Percentiles rank a stretch among this genome's conserved stretches.
Conservation (phyloP, 2,113 vertebrate genomes). For the Gymnocephalus cernua region DNA sequence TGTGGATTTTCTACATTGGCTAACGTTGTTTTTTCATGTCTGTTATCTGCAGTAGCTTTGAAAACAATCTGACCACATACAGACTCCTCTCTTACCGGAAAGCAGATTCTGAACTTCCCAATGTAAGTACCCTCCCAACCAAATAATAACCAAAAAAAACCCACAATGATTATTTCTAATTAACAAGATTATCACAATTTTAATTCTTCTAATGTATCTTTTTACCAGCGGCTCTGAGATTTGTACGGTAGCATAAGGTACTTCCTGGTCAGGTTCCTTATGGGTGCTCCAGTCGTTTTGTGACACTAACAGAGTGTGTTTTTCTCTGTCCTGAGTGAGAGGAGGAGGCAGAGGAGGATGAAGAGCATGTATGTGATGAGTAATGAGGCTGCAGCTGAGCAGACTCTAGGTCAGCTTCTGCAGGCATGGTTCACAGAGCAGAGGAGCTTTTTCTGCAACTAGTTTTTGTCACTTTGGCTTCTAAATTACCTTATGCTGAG, state of each 20-base stretch:
- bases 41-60: constrained; percentile 87
- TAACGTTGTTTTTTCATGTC: neutral
- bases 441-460: neutral
- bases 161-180: neutral
- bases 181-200: neutral
- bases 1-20: neutral
- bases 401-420: constrained; percentile 27
- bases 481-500: neutral
- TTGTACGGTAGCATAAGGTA: constrained; percentile 66
- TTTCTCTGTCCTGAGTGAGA: constrained; percentile 53
- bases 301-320: constrained; percentile 65
- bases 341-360: constrained; percentile 45
- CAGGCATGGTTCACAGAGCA: constrained; percentile 7
- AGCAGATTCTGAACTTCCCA: constrained; percentile 85
- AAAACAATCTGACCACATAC: constrained; percentile 93
- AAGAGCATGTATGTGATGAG: constrained; percentile 56
- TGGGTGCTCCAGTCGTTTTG: constrained; percentile 62
- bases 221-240: constrained; percentile 65
- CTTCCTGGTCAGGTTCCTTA: constrained; percentile 58
- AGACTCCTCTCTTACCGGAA: constrained; percentile 89
- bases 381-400: constrained; percentile 21
- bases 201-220: constrained; percentile 51
- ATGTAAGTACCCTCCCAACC: constrained; percentile 58
- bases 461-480: constrained; percentile 7
- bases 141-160: neutral